Conservation (phyloP, 2,113 vertebrate genomes). For the Perca flavescens region DNA sequence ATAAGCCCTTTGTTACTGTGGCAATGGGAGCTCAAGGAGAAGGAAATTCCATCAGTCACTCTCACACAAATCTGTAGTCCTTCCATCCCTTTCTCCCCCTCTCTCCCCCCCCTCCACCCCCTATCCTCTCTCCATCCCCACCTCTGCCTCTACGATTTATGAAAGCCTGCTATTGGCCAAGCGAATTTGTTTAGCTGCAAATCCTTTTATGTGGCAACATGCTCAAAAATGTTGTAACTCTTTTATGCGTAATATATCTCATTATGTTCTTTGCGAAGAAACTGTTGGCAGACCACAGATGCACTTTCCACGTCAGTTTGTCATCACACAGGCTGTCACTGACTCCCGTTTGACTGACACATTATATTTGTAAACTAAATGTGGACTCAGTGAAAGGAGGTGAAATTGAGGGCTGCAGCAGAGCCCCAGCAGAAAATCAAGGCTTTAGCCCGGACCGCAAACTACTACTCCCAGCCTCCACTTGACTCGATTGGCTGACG, state of each 20-base stretch:
- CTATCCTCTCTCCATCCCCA: conserved; percentile 2
- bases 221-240: conserved; percentile 6
- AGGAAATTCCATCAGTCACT: conserved; percentile 77
- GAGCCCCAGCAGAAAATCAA: conserved; percentile 58
- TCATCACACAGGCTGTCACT: conserved; percentile 33
- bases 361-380: conserved; percentile 70
- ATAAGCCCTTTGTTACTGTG: conserved; percentile 76
- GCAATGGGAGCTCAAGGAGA: conserved; percentile 69
- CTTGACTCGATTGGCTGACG: conserved; percentile 53
- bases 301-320: conserved; percentile 1
- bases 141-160: neutral
- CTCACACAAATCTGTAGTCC: conserved; percentile 62
- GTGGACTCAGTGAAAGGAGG: conserved; percentile 65
- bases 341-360: conserved; percentile 51
- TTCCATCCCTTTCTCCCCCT: conserved; percentile 23
- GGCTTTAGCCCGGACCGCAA: conserved; percentile 65
- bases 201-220: conserved; percentile 18
- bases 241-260: conserved; percentile 1
- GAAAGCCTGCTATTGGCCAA: conserved; percentile 16
- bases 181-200: conserved; percentile 19
- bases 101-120: too few relatives aligned
- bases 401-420: conserved; percentile 71
- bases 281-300: conserved; percentile 22
- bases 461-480: conserved; percentile 59
- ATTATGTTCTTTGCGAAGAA: neutral